Base-by-base conservation (phyloP, 2,113 vertebrate genomes). In the Cepphus grylle region DNA sequence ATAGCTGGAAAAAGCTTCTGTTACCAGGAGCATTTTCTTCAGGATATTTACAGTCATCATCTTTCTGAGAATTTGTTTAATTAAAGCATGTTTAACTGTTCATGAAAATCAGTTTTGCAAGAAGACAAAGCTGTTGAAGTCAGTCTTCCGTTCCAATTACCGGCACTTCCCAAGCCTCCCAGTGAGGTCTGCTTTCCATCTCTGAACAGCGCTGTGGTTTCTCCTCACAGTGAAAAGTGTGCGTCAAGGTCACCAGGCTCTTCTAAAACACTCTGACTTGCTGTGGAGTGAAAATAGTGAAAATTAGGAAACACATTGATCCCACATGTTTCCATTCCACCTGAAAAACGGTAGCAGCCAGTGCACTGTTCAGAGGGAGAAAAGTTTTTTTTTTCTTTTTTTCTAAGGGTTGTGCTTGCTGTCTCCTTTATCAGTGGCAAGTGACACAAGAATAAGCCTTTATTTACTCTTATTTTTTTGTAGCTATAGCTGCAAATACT, bases 181-280 rank as follows among this genome's bases (percentile, higher is more conserved):
- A 63, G 11, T 30, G 47, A 92, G 30, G 9, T 71, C 55, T 6
- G 25, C 34, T 70, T 84, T 73, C 67, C 15, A 6, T 3, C 18
- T 86, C n/a, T 50, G n/a, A 65, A 30, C 2, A 5, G 19, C 9
- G 11, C 3, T 72, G 5, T 11, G 9, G 10, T 18, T 6, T 63
- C 23, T 55, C 5, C 32, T 63, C 49, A 34, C 11, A 49, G 11
- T 53, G 27, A 50, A 69, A 78, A 62, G 2, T 12, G 7, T 32
- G 9, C 4, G 1, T 8, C 42, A 45, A 8, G 59, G 55, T 15
- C 58, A 50, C 8, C 0, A 0, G 5, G 2, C 9, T 10, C 6
- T 7, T 74, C 12, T 76, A 15, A 6, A 7, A 34, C 8, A 42
- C 4, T 53, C 16, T 40, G 34, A 49, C 21, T 76, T 58, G 1